Conservation (phyloP, 2,797 vertebrate genomes). For the Buphagus erythrorhynchus region DNA sequence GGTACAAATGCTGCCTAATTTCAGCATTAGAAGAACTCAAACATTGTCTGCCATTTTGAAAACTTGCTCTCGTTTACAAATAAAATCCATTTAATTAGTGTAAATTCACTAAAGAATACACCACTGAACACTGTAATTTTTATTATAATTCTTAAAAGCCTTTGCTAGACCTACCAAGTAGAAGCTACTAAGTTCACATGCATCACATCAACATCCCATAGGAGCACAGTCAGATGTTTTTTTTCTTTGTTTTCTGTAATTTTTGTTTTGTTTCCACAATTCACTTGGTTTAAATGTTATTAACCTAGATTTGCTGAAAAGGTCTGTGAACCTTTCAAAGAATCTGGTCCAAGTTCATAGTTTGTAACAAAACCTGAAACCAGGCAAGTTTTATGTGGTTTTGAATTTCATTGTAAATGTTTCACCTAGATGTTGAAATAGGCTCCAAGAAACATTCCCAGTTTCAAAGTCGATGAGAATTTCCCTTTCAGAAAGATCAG, state of each 20-base stretch:
- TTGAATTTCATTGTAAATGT: conserved; percentile 34
- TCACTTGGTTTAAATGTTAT: conserved; percentile 8
- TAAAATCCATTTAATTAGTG: background rate
- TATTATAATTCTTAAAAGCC: background rate
- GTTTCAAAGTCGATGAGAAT: conserved; percentile 66
- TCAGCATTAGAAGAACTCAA: background rate
- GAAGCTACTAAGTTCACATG: background rate
- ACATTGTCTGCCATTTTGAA: background rate
- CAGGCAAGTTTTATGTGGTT: conserved; percentile 30
- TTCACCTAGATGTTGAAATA: conserved; percentile 65
- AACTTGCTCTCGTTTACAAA: background rate
- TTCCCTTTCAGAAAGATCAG: conserved; percentile 64
- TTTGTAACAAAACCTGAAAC: conserved; percentile 38
- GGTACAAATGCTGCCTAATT: background rate
- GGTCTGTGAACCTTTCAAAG: conserved; percentile 34
- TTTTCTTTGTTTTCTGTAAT: conserved; percentile 32
- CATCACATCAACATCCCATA: background rate
- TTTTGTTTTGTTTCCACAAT: conserved; percentile 16
- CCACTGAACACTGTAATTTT: background rate
- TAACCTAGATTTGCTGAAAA: conserved; percentile 30
- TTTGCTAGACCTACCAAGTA: background rate
- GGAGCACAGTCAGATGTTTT: conserved; percentile 56
- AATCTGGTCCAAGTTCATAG: background rate
- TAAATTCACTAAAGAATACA: background rate
- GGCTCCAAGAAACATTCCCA: conserved; percentile 62